Evolutionary conservation across 2,888 invertebrate species (phyloP).

Genomic region (Drosophila macrospina): DNA sequence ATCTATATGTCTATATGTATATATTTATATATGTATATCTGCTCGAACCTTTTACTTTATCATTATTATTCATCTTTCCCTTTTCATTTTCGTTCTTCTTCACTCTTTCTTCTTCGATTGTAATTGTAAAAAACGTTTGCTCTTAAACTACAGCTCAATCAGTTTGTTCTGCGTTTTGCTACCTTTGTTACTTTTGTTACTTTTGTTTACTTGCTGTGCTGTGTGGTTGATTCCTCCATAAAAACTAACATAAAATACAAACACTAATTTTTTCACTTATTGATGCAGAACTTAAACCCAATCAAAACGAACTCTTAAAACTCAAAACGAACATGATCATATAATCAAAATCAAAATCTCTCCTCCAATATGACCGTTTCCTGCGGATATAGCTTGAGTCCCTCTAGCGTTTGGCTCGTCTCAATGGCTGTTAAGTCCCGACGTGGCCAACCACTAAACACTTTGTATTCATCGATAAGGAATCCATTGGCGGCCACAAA

Average conservation of each 20-base stretch:
- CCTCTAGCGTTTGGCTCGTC: constrained; percentile 90
- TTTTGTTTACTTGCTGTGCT: constrained; percentile 17
- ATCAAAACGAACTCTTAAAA: constrained; percentile 44
- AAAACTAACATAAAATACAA: constrained; percentile 54
- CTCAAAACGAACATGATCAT: constrained; percentile 38
- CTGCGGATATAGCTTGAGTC: constrained; percentile 95
- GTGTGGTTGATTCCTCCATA: constrained; percentile 29
- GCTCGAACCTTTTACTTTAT: constrained; percentile 28
- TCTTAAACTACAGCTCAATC: constrained; percentile 34
- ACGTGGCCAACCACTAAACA: constrained; percentile 97
- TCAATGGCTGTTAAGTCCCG: constrained; percentile 96
- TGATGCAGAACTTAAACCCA: constrained; percentile 52
- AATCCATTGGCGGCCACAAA: constrained; percentile 95
- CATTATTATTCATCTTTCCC: constrained; percentile 1
- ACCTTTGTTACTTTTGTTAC: constrained; percentile 2
- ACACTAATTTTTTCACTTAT: constrained; percentile 45
- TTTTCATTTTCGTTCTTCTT: too few species aligned
- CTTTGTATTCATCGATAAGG: constrained; percentile 94
- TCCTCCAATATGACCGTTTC: constrained; percentile 98
- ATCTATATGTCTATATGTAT: constrained; percentile 23
- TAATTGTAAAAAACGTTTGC: constrained; percentile 46
- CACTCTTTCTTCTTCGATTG: constrained; percentile 1
- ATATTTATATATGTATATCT: constrained; percentile 27
- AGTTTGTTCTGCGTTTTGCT: constrained; percentile 16
- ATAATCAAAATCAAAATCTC: constrained; percentile 87